phyloP scores from a whole-genome alignment of 2,797 vertebrate species.

The Gymnodraco acuticeps region DNA sequence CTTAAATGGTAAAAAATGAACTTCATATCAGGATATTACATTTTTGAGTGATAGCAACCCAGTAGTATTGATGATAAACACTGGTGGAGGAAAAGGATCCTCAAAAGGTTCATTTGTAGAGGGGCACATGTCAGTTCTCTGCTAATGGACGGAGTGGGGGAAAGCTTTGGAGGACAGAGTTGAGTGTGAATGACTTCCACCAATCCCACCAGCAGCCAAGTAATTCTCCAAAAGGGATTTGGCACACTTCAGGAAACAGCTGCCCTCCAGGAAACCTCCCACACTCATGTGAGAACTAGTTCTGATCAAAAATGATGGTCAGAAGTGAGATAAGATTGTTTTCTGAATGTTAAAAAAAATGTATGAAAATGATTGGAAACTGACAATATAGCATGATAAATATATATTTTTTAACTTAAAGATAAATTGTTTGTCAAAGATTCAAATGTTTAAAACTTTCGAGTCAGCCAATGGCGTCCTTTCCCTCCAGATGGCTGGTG shows the following conservation, averaged over 20 bases:
- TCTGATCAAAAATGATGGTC: too few species aligned
- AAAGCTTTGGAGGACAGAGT: conserved; percentile 57
- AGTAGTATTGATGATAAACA: too few species aligned
- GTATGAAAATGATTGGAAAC: too few species aligned
- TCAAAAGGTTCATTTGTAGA: background rate
- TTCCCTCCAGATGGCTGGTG: conserved; percentile 70
- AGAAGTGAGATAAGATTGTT: too few species aligned
- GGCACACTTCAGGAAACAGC: conserved; percentile 49
- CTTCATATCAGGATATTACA: too few species aligned
- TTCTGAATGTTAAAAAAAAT: too few species aligned
- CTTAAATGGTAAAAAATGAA: too few species aligned
- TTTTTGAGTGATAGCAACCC: too few species aligned
- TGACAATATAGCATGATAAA: too few species aligned
- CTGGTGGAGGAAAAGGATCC: too few species aligned
- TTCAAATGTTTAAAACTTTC: background rate
- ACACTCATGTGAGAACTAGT: too few species aligned
- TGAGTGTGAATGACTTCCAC: background rate
- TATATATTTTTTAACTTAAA: too few species aligned
- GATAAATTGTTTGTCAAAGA: background rate
- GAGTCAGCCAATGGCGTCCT: conserved; percentile 7
- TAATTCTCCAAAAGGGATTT: conserved; percentile 43
- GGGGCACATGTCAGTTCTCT: background rate
- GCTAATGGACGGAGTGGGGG: conserved; percentile 70
- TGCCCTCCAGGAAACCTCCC: conserved; percentile 8
- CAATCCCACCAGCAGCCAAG: conserved; percentile 6